Evolutionary conservation across 2,797 vertebrate species (phyloP).

Genomic region (Menidia menidia): DNA sequence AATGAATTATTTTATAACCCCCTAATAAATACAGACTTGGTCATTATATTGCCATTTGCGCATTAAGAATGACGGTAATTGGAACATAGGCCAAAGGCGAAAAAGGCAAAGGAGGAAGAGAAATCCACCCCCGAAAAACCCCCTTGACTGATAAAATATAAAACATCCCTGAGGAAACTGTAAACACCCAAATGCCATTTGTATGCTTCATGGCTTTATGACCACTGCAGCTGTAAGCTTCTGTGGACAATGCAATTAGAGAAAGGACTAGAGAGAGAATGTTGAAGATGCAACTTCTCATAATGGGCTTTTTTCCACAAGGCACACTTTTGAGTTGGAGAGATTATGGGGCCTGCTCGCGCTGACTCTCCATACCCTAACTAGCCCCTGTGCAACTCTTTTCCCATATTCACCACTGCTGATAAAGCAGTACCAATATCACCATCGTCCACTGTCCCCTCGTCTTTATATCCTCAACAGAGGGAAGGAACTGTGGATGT

Average conservation of each 20-base stretch:
- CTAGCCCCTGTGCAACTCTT: background rate
- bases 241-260: slow-evolving; percentile 44
- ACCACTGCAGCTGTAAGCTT: slow-evolving; percentile 20
- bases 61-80: slow-evolving; percentile 57
- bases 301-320: slow-evolving; percentile 29
- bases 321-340: slow-evolving; percentile 25
- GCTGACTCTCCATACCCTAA: background rate
- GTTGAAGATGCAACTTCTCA: slow-evolving; percentile 36
- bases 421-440: slow-evolving; percentile 45
- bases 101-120: slow-evolving; percentile 6
- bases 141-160: slow-evolving; percentile 25
- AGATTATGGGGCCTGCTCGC: slow-evolving; percentile 33
- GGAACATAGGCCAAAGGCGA: slow-evolving; percentile 44
- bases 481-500: slow-evolving; percentile 13
- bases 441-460: slow-evolving; percentile 22
- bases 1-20: slow-evolving; percentile 28
- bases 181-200: slow-evolving; percentile 50
- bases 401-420: slow-evolving; percentile 14
- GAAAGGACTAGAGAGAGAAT: slow-evolving; percentile 14
- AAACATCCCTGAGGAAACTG: slow-evolving; percentile 35
- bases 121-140: slow-evolving; percentile 45
- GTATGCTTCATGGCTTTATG: slow-evolving; percentile 40
- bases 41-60: slow-evolving; percentile 44
- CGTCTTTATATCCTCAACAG: slow-evolving; percentile 6
- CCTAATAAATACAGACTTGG: slow-evolving; percentile 46